A percentile compares a stretch with the other conserved stretches of the same genome.
Evolutionary conservation across 2,888 invertebrate species (phyloP).

Genomic region (Galeruca laticollis): DNA sequence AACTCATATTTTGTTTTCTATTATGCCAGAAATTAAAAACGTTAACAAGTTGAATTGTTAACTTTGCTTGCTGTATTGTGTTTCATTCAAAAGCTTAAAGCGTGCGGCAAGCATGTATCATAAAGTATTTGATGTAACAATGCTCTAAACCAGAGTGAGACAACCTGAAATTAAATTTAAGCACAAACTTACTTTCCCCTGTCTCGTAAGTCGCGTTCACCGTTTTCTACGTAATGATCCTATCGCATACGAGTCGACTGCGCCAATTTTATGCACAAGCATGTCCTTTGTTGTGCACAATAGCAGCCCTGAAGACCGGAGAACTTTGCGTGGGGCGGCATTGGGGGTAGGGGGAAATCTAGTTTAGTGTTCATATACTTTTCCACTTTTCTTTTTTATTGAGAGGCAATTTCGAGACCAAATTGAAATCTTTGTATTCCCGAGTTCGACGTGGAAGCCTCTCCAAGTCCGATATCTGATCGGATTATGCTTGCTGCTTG

Average conservation of each 20-base stretch:
- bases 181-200: slow-evolving; percentile 29
- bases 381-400: slow-evolving; percentile 64
- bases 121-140: slow-evolving; percentile 27
- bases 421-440: slow-evolving; percentile 67
- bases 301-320: slow-evolving; percentile 47
- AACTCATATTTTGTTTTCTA: not conserved
- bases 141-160: slow-evolving; percentile 23
- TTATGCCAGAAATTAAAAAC: slow-evolving; percentile 1
- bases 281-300: slow-evolving; percentile 55
- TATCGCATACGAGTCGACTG: slow-evolving; percentile 52
- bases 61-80: not conserved
- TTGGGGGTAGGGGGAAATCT: slow-evolving; percentile 54
- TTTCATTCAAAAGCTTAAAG: slow-evolving; percentile 11
- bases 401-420: slow-evolving; percentile 67
- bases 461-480: slow-evolving; percentile 66
- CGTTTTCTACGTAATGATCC: slow-evolving; percentile 48
- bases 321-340: slow-evolving; percentile 23
- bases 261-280: slow-evolving; percentile 54
- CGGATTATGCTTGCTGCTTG: slow-evolving; percentile 63
- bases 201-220: slow-evolving; percentile 36
- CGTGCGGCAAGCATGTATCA: slow-evolving; percentile 23
- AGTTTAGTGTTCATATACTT: slow-evolving; percentile 66
- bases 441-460: slow-evolving; percentile 64
- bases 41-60: not conserved
- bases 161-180: slow-evolving; percentile 32